phyloP scores from a whole-genome alignment of 1,140 invertebrate species.

The Drosophila murphyi region DNA sequence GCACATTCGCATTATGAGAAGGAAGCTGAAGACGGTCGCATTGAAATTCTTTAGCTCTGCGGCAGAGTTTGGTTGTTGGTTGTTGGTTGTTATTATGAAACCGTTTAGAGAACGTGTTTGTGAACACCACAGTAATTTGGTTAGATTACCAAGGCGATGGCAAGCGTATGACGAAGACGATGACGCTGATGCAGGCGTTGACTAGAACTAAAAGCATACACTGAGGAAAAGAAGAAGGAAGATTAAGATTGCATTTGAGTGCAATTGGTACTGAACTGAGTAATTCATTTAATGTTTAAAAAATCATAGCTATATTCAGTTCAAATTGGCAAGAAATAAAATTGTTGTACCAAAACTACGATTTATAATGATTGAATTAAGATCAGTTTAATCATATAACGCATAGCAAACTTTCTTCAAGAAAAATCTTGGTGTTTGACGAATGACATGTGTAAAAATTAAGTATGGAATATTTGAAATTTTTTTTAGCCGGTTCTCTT shows the following conservation, averaged over 20 bases:
- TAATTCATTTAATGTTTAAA: background rate
- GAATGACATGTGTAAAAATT: too few species aligned
- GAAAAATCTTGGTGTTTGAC: too few species aligned
- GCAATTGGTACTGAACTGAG: background rate
- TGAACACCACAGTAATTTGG: slow-evolving; percentile 83
- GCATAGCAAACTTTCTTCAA: too few species aligned
- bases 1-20: slow-evolving; percentile 58
- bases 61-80: slow-evolving; percentile 7
- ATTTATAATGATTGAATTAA: too few species aligned
- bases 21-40: slow-evolving; percentile 57
- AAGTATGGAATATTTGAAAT: too few species aligned
- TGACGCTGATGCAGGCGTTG: slow-evolving; percentile 1
- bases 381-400: too few species aligned
- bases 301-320: too few species aligned
- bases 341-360: too few species aligned
- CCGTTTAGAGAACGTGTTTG: slow-evolving; percentile 83
- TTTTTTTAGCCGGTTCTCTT: too few species aligned
- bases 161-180: slow-evolving; percentile 36
- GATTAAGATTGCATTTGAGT: background rate
- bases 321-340: too few species aligned
- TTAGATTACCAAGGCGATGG: slow-evolving; percentile 76
- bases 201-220: slow-evolving; percentile 12
- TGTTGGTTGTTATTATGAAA: slow-evolving; percentile 75
- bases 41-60: slow-evolving; percentile 66
- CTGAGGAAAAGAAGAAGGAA: background rate